phyloP scores from a whole-genome alignment of 2,797 vertebrate species.

The Hyperoplus lanceolatus region DNA sequence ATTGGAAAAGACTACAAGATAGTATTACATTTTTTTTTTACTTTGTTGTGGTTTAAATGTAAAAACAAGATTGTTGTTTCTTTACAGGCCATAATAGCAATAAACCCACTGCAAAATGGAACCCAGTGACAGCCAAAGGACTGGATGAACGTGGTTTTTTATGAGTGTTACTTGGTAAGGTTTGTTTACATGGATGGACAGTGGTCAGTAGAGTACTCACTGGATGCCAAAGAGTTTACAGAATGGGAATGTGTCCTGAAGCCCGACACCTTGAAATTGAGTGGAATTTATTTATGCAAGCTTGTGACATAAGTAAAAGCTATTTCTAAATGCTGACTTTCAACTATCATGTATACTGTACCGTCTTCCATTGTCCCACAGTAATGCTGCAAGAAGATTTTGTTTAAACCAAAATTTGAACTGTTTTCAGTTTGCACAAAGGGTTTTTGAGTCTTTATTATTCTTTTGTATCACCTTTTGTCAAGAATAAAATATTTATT shows the following conservation, averaged over 20 bases:
- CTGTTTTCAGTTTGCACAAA: conserved; percentile 66
- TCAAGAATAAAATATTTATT: conserved; percentile 37
- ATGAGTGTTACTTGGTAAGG: conserved; percentile 77
- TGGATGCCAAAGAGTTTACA: conserved; percentile 84
- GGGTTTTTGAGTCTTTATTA: conserved; percentile 27
- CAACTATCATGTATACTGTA: conserved; percentile 26
- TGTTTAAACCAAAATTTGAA: conserved; percentile 52
- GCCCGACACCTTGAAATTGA: conserved; percentile 49
- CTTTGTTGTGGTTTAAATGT: conserved; percentile 35
- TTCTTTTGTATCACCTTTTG: conserved; percentile 39
- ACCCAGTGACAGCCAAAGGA: conserved; percentile 86
- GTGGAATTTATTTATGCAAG: conserved; percentile 77
- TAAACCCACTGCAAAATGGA: conserved; percentile 89
- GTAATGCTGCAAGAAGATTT: conserved; percentile 41
- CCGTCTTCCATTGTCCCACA: conserved; percentile 64
- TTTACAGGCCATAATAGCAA: conserved; percentile 86
- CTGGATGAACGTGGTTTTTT: conserved; percentile 87
- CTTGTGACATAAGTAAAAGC: conserved; percentile 62
- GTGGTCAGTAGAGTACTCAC: conserved; percentile 54
- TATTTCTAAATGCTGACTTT: conserved; percentile 60
- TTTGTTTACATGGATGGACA: conserved; percentile 68
- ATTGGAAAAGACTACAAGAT: conserved; percentile 6
- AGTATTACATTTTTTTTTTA: conserved; percentile 21
- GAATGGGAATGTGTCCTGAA: conserved; percentile 67
- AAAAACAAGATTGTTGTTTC: conserved; percentile 46